Evolutionary conservation across 2,113 vertebrate species (phyloP), one percentile per base, ranked within the genome.

Genomic region (Hiodon tergisus): DNA sequence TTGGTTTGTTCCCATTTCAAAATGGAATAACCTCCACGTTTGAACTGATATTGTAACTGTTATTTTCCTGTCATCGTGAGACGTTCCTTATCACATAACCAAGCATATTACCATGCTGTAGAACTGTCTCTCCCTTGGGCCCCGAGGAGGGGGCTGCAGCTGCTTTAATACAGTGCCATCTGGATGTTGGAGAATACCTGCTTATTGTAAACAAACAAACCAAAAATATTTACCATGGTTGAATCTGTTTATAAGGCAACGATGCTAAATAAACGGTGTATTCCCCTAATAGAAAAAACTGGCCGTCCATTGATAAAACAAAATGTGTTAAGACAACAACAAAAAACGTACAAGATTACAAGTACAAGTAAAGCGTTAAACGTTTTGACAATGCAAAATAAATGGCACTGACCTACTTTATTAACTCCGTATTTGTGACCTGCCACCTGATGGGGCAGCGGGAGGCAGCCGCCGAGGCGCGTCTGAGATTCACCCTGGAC

Each of bases 151-250:
- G 16, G 97, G 96, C 81, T 99, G 97, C 52, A 99, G 83, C 84
- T 99, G 97, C 85, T 99, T 98, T 83, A 99, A 87, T 77, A 99
- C 97, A 6, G 96, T 98, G 75, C 97, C 97, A 78, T 99, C 96
- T 1, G 97, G 97, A 88, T 98, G 97, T 81, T 99, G 97, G 78
- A 99, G 72, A 75, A 99, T 99, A 70, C 97, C 97, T 96, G 75
- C 2, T 75, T 74, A 70, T 61, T n/a, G 86, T 71, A 66, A 78
- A 17, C 48, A 17, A 81, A 3, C 31, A 31, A 31, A 31, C 31
- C 31, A 2, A 53, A 5, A 78, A 71, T 4, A 3, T 59, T 59
- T 59, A 59, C 9, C 4, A 59, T 59, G 58, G 9, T 6, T 9
- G 58, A 14, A 14, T 14, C 58, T 59, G 58, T 3, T 11, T 3